Evolutionary conservation across 2,888 invertebrate species (phyloP), one percentile per base, ranked within the genome.

Genomic region (Lissocephala sabroskyi): DNA sequence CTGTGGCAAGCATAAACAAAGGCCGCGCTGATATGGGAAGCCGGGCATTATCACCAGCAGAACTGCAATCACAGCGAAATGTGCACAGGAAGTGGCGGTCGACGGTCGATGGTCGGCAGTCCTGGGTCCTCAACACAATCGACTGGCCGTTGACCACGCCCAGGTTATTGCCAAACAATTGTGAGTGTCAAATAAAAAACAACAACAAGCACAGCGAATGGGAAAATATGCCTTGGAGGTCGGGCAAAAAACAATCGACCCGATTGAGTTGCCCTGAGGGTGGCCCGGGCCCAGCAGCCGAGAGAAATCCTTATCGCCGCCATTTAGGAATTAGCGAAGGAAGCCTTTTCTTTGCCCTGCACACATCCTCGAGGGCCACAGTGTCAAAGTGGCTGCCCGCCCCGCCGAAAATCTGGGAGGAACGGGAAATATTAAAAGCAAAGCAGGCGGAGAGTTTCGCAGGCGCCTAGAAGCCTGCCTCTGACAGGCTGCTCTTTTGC

Each of bases 271-370:
- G 19, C 23, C 18, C 32, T 37, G 18, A 5, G 37, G 37, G 18
- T 16, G 37, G 19, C 37, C 37, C 37, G 19, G 18, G 19, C 17
- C 3, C 30, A 30, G 3, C 9, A 4, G 10, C 30, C 4, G n/a
- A 30, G 41, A 26, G 33, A 43, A 30, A 30, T 40, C 45, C 52
- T 60, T 60, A 60, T 60, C 60, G 61, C 49, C 40, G 52, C 52
- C n/a, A n/a, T 40, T 46, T 42, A 29, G 49, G 49, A 55, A 55
- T 52, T 55, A 59, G 53, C 48, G 45, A 40, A 49, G 49, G 49
- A 44, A 41, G 36, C 16, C 39, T 26, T 26, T 40, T 37, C n/a
- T n/a, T 33, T 33, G 6, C 14, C 9, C 14, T 33, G 33, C 16
- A 5, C 33, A 11, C n/a, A 9, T 30, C 3, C 30, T 30, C 9